These are phyloP conservation scores for Mormyrus lacerda DNA, from an alignment of 2,113 vertebrate species.

Conservation along the genomic window DNA sequence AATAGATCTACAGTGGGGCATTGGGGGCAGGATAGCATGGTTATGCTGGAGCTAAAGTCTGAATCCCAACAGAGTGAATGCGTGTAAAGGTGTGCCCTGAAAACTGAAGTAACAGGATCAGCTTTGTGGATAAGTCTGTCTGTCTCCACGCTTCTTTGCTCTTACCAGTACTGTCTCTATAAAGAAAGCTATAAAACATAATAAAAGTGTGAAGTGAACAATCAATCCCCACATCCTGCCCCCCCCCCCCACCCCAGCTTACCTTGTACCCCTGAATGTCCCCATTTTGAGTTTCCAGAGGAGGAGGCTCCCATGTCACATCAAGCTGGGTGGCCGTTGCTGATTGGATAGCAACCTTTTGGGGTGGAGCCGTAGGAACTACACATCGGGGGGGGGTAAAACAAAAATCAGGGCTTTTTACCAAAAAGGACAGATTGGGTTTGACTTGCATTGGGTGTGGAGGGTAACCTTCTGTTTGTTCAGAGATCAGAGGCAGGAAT, in stretches of 20 bases:
- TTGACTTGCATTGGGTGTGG: background rate
- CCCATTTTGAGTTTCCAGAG: conserved; percentile 78
- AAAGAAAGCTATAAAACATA: background rate
- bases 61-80: background rate
- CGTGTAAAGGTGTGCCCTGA: background rate
- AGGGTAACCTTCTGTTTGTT: background rate
- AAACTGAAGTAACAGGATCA: background rate
- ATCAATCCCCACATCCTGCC: background rate
- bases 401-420: background rate
- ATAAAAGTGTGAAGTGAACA: background rate
- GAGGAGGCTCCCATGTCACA: conserved; percentile 86
- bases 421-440: background rate
- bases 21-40: background rate
- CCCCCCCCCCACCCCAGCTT: background rate
- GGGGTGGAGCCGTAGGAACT: conserved; percentile 85
- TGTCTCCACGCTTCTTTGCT: background rate
- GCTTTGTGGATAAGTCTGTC: background rate
- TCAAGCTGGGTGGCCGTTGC: conserved; percentile 87
- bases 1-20: conserved; percentile 70
- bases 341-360: conserved; percentile 74
- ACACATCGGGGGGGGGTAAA: background rate
- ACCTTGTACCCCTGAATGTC: conserved; percentile 81
- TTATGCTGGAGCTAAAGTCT: background rate
- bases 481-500: background rate
- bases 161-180: background rate